These are phyloP conservation scores for Stegophylla sp. DNA, from an alignment of 2,888 invertebrate genomes.

Conservation along the genomic window DNA sequence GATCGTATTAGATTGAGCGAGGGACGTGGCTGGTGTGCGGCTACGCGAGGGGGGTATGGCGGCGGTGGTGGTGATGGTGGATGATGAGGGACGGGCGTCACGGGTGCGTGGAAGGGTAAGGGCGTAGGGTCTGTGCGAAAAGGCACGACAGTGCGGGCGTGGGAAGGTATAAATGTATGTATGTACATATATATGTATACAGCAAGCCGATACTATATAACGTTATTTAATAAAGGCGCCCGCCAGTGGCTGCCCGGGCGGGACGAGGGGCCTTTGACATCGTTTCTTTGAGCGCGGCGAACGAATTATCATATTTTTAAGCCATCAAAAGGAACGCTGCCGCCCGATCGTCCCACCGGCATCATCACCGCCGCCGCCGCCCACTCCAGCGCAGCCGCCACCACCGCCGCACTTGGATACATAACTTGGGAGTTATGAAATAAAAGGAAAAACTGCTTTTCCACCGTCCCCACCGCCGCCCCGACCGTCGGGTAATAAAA, in stretches of 20 bases:
- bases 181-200: constrained; percentile 16
- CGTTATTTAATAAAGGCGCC: constrained; percentile 54
- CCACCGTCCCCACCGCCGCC: constrained; percentile 9
- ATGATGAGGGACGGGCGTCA: not conserved
- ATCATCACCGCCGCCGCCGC: not conserved
- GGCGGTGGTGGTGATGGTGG: not conserved
- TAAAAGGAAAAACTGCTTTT: constrained; percentile 59
- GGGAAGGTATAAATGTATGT: not conserved
- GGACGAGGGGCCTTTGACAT: constrained; percentile 55
- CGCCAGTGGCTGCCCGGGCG: constrained; percentile 27
- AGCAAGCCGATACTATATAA: constrained; percentile 38
- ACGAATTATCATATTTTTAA: constrained; percentile 63
- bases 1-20: constrained; percentile 40
- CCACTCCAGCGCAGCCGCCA: not conserved
- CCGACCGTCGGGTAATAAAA: constrained; percentile 52
- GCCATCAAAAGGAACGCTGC: constrained; percentile 62
- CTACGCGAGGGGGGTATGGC: not conserved
- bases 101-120: not conserved
- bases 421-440: constrained; percentile 58
- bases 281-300: constrained; percentile 60
- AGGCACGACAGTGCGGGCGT: not conserved
- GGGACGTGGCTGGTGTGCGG: constrained; percentile 3
- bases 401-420: constrained; percentile 36
- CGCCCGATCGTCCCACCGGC: not conserved
- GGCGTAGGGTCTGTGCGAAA: constrained; percentile 29